These are phyloP conservation scores for Nephila pilipes DNA, from an alignment of 1,140 invertebrate species.

Conservation along the genomic window DNA sequence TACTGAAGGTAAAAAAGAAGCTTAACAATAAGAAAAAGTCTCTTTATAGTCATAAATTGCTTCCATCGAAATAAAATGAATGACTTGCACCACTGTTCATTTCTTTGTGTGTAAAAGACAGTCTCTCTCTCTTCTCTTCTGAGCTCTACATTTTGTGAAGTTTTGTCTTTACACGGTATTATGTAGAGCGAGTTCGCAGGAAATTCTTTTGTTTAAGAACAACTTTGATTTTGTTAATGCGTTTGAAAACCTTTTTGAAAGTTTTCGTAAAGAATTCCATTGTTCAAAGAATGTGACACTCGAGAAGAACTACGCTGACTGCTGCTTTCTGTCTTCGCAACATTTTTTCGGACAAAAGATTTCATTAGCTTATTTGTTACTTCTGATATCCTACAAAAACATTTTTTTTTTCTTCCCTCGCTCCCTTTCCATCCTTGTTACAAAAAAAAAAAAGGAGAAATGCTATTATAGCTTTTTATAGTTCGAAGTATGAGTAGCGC, in stretches of 20 bases:
- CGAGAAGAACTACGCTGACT: neutral
- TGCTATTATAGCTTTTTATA: slow-evolving; percentile 44
- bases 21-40: neutral
- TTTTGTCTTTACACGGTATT: slow-evolving; percentile 1
- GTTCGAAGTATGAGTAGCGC: neutral
- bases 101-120: neutral
- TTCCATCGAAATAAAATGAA: neutral
- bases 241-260: slow-evolving; percentile 47
- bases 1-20: neutral
- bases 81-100: neutral
- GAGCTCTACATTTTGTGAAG: neutral
- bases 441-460: slow-evolving; percentile 11
- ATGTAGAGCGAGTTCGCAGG: slow-evolving; percentile 30
- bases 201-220: slow-evolving; percentile 41
- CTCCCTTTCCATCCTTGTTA: neutral
- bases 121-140: neutral
- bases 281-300: slow-evolving; percentile 60
- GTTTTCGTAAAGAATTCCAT: slow-evolving; percentile 58
- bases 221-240: slow-evolving; percentile 69
- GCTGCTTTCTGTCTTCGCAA: neutral
- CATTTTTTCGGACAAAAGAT: slow-evolving; percentile 49
- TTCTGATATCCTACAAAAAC: slow-evolving; percentile 34
- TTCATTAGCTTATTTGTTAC: slow-evolving; percentile 58
- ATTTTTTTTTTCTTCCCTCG: neutral
- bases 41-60: neutral